Evolutionary conservation across 2,888 invertebrate species (phyloP), one percentile per base, ranked within the genome.

Genomic region (Aspidapion aeneum): DNA sequence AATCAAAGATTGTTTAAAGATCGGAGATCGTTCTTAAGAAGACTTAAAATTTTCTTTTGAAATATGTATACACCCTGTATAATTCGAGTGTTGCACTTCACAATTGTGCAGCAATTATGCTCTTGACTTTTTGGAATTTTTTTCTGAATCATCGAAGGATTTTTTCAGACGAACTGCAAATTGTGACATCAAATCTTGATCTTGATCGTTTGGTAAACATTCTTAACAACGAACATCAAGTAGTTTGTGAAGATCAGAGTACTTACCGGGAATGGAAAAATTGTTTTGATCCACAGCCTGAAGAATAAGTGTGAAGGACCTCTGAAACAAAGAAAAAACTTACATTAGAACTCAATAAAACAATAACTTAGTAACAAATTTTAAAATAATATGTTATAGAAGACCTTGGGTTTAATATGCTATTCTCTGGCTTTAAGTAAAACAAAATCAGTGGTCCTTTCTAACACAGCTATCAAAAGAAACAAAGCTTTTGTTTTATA

Each of bases 251-350:
- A 7, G 35, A 35, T n/a, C n/a, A 12, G 3, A 35, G 35, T 67
- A 82, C 85, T 87, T 81, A 90, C 90, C 87, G 76, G 89, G 85
- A 75, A 86, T 84, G 64, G 90, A 86, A 79, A 87, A 87, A 80
- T 90, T 89, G 82, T 84, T 87, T 80, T 91, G 89, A 83, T 96
- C 94, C 85, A 92, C 87, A 68, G 94, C 94, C 82, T 94, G 94
- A 74, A 96, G 87, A 74, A 95, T 94, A 76, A 96, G 85, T 73
- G 95, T 95, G 84, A 95, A 95, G 73, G 94, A 93, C 82, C 94
- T 90, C 95, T 92, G 90, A 72, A 88, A 87, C 78, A 76, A 73
- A 72, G 71, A 73, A 73, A 62, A 66, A 66, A 63, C 17, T 12
- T 35, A n/a, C n/a, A 35, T 35, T 35, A 35, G 35, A 35, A 3